Conservation (phyloP, 2,797 vertebrate species). For the Agapornis canus region DNA sequence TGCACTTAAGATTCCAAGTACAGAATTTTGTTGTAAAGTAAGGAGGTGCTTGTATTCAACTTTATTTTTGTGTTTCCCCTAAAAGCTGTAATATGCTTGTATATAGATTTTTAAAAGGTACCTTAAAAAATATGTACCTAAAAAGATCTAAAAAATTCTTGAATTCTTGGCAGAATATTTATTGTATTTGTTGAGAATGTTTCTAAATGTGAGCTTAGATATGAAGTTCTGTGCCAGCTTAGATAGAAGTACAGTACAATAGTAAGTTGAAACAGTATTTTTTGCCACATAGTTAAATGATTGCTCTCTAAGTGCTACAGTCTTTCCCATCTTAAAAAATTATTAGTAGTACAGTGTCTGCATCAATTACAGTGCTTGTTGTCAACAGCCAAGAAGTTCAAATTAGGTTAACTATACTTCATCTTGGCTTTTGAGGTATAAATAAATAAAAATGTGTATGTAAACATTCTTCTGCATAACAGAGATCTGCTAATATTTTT, state of each 20-base stretch:
- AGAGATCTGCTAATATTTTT: background rate
- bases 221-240: background rate
- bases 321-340: background rate
- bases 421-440: background rate
- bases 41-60: background rate
- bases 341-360: background rate
- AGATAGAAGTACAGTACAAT: background rate
- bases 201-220: background rate
- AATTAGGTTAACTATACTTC: background rate
- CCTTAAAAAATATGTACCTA: background rate
- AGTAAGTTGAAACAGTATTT: background rate
- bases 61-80: background rate
- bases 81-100: background rate
- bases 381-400: background rate
- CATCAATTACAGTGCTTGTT: background rate
- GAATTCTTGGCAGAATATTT: background rate
- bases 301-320: background rate
- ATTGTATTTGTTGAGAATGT: background rate
- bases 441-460: background rate
- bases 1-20: fast-evolving
- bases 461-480: background rate
- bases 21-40: background rate
- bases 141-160: background rate
- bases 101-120: background rate
- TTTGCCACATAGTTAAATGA: background rate